Base-by-base conservation (phyloP, 64 coral and sea anemone species). In the Montipora foliosa region DNA sequence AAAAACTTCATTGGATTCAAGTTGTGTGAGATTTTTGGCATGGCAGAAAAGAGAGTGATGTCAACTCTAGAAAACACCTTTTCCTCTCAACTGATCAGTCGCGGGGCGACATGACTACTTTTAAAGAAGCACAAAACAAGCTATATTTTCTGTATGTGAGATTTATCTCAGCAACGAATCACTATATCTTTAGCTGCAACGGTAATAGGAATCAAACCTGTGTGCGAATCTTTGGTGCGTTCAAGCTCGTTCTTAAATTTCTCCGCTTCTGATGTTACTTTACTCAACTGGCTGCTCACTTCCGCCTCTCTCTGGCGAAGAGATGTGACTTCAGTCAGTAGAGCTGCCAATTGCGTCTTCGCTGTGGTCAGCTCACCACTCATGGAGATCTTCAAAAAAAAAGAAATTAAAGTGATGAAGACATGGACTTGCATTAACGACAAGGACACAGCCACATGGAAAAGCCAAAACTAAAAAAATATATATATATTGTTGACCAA, bases 261-360 rank as follows among this genome's bases (percentile, higher is more conserved):
- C 22, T 96, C 88, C 22, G 79, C 68, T 24, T 92, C 87, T 0
- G 89, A 85, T 49, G 87, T 64, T 5, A 90, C 92, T 82, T 94
- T 99, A 12, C 93, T 94, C 19, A 93, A 70, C 51, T 94, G 84
- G 19, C 82, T 89, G 83, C 94, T 88, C 19, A 96, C 77, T 61
- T 99, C 98, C 6, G 89, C 85, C 49, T 96, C 98, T 89, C 92
- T 95, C 67, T 99, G 93, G 86, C 98, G 77, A 25, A 96, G 80
- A 21, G 62, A 76, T 29, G 92, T 61, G n/a, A 99, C 84, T 25
- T 96, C 91, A 50, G 81, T 96, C 61, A 96, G 87, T 25, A 90
- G 46, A 4, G 95, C 78, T 62, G 89, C 90, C 64, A 96, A 47
- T 14, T 95, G 95, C 21, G 95, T 96, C 86, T 99, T 99, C n/a